A percentile compares a stretch with the other conserved stretches of the same genome.
Evolutionary conservation across 2,888 invertebrate species (phyloP).

Genomic region (Plebejus anna): DNA sequence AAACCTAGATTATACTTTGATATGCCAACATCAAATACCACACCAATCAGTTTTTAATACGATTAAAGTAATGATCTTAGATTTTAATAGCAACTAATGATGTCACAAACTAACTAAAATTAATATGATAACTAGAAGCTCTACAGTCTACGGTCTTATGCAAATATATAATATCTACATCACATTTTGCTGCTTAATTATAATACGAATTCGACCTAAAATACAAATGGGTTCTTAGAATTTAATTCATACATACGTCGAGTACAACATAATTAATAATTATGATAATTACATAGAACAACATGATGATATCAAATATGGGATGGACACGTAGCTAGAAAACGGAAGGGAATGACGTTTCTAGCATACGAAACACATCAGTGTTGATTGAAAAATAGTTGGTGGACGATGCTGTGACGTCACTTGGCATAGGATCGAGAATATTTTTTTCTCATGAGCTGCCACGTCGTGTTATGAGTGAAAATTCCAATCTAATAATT

Average conservation of each 20-base stretch:
- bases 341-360: constrained; percentile 25
- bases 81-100: background rate
- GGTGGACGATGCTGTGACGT: constrained; percentile 15
- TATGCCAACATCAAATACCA: background rate
- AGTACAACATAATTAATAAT: background rate
- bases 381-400: constrained; percentile 26
- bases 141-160: background rate
- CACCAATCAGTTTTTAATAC: background rate
- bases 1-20: background rate
- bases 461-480: constrained; percentile 22
- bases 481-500: constrained; percentile 24
- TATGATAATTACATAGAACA: constrained; percentile 6
- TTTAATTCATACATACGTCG: background rate
- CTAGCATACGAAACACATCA: constrained; percentile 27
- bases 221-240: constrained; percentile 5
- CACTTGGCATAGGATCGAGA: constrained; percentile 23
- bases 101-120: background rate
- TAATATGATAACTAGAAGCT: background rate
- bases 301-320: constrained; percentile 6
- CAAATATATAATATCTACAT: background rate
- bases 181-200: background rate
- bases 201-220: background rate
- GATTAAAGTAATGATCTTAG: background rate
- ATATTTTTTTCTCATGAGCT: constrained; percentile 18
- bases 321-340: constrained; percentile 9